phyloP scores from a whole-genome alignment of 1,140 invertebrate genomes.

The Drosophila erecta region DNA sequence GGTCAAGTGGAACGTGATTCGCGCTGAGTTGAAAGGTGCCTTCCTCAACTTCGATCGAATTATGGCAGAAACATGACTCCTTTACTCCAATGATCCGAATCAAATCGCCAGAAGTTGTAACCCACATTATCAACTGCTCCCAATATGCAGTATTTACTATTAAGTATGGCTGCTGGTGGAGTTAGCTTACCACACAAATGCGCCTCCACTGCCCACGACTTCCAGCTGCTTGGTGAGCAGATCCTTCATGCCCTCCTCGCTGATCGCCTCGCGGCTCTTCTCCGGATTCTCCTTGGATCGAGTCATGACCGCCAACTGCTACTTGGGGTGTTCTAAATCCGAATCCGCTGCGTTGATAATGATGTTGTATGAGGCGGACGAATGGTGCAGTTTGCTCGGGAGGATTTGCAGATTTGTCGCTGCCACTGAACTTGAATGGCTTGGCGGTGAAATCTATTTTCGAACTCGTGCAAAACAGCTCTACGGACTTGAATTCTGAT shows the following conservation, averaged over 20 bases:
- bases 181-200: slow-evolving; percentile 74
- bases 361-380: slow-evolving; percentile 8
- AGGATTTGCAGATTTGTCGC: slow-evolving; percentile 20
- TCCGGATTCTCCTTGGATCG: slow-evolving; percentile 67
- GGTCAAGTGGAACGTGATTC: slow-evolving; percentile 58
- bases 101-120: not conserved
- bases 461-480: not conserved
- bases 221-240: slow-evolving; percentile 80
- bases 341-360: not conserved
- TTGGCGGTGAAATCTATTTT: slow-evolving; percentile 34
- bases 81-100: slow-evolving; percentile 6
- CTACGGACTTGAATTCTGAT: slow-evolving; percentile 3
- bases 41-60: slow-evolving; percentile 26
- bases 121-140: not conserved
- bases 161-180: no score
- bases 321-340: slow-evolving; percentile 17
- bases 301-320: slow-evolving; percentile 43
- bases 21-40: slow-evolving; percentile 18
- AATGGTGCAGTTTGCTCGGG: slow-evolving; percentile 17
- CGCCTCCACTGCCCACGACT: slow-evolving; percentile 71
- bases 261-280: slow-evolving; percentile 70
- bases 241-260: slow-evolving; percentile 76
- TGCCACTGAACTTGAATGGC: slow-evolving; percentile 53
- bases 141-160: not conserved
- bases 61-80: slow-evolving; percentile 26